phyloP scores from a whole-genome alignment of 2,797 vertebrate species.

The Sebastes matsubarae region DNA sequence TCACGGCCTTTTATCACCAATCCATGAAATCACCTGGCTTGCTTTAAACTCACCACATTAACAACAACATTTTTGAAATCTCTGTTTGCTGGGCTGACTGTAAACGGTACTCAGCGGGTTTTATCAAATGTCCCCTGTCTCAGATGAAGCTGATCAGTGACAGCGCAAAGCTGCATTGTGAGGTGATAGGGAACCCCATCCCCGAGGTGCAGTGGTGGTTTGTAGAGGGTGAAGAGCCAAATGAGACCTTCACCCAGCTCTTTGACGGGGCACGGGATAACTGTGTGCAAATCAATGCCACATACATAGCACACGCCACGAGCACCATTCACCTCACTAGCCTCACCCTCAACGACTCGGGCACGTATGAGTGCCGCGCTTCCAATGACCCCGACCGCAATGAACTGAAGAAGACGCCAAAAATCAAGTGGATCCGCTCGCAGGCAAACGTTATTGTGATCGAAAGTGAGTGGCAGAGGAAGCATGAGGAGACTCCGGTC shows the following conservation, averaged over 20 bases:
- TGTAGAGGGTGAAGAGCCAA: slow-evolving; percentile 84
- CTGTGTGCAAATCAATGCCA: slow-evolving; percentile 89
- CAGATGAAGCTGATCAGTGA: slow-evolving; percentile 85
- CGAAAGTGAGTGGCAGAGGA: slow-evolving; percentile 91
- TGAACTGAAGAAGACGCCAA: slow-evolving; percentile 91
- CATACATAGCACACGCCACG: slow-evolving; percentile 88
- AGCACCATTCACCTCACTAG: slow-evolving; percentile 87
- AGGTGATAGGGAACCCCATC: slow-evolving; percentile 91
- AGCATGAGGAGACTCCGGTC: slow-evolving; percentile 41
- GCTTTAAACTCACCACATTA: slow-evolving; percentile 37
- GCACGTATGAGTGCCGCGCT: slow-evolving; percentile 94
- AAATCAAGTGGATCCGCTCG: slow-evolving; percentile 97
- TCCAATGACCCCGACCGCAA: slow-evolving; percentile 97
- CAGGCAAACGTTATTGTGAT: slow-evolving; percentile 95
- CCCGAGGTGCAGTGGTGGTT: slow-evolving; percentile 98
- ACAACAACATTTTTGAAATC: neutral
- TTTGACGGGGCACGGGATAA: slow-evolving; percentile 90
- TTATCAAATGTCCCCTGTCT: slow-evolving; percentile 91
- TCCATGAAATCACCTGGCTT: slow-evolving; percentile 58
- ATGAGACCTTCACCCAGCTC: slow-evolving; percentile 86
- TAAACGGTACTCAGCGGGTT: slow-evolving; percentile 84
- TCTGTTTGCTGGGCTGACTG: slow-evolving; percentile 34
- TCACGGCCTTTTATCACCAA: slow-evolving; percentile 52
- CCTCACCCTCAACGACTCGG: slow-evolving; percentile 86
- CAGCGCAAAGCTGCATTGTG: slow-evolving; percentile 88